These are phyloP conservation scores for Arrhamphus sclerolepis DNA, from an alignment of 2,797 vertebrate genomes.

Conservation along the genomic window DNA sequence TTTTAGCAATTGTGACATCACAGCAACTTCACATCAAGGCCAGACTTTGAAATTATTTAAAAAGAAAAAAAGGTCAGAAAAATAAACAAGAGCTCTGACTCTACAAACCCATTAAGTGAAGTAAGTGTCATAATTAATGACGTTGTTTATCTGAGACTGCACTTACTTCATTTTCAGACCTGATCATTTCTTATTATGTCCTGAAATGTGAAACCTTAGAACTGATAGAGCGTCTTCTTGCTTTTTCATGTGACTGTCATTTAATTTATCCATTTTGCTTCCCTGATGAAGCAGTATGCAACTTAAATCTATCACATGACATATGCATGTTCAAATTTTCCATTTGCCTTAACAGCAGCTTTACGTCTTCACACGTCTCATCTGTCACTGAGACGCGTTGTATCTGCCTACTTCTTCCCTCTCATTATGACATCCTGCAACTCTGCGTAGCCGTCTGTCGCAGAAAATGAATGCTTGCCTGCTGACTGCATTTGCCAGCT, in stretches of 20 bases:
- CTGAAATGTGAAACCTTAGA: too few relatives aligned
- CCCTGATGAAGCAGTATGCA: constrained; percentile 21
- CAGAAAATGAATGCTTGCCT: constrained; percentile 55
- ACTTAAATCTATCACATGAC: constrained; percentile 9
- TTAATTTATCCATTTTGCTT: constrained; percentile 6
- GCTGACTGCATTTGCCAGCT: constrained; percentile 49
- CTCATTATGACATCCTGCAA: constrained; percentile 41
- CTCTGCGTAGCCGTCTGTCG: constrained; percentile 28
- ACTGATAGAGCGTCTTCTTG: too few relatives aligned
- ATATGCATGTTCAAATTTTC: constrained; percentile 9
- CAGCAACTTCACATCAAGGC: too few relatives aligned
- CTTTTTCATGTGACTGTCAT: not conserved
- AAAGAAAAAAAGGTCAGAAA: too few relatives aligned
- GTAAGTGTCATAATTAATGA: too few relatives aligned
- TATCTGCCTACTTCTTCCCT: constrained; percentile 37
- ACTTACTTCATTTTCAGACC: too few relatives aligned
- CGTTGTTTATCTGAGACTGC: too few relatives aligned
- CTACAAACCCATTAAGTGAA: too few relatives aligned
- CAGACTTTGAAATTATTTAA: too few relatives aligned
- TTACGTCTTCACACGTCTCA: constrained; percentile 17
- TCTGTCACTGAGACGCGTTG: constrained; percentile 38
- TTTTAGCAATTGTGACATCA: too few relatives aligned
- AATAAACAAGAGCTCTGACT: too few relatives aligned
- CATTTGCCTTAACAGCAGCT: constrained; percentile 27
- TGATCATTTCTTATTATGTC: too few relatives aligned